Conservation (phyloP, 2,797 vertebrate genomes). For the Oophaga sylvatica region DNA sequence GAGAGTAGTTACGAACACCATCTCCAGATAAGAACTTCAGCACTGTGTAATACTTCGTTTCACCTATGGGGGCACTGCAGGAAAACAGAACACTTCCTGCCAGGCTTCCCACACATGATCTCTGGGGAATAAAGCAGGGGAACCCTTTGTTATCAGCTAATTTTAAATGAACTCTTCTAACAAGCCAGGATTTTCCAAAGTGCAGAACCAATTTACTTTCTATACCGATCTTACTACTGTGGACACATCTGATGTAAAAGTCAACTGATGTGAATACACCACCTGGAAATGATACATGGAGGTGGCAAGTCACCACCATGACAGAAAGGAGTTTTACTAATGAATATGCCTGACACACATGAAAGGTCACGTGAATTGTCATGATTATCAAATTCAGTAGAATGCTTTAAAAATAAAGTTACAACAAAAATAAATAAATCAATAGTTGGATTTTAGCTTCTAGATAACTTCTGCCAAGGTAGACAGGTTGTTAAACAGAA, state of each 20-base stretch:
- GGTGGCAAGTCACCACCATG: background rate
- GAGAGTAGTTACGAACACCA: no score
- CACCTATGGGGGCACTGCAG: no score
- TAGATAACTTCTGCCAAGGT: constrained; percentile 89
- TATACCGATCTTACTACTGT: background rate
- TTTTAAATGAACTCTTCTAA: no score
- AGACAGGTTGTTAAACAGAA: constrained; percentile 95
- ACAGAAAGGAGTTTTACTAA: background rate
- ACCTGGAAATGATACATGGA: background rate
- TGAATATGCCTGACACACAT: background rate
- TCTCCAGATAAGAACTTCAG: no score
- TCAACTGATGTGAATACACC: background rate
- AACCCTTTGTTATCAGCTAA: no score
- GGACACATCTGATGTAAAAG: no score
- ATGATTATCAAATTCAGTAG: constrained; percentile 81
- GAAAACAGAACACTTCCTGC: no score
- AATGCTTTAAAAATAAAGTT: constrained; percentile 84
- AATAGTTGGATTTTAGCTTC: constrained; percentile 88
- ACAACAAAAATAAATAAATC: constrained; percentile 88
- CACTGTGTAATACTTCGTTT: no score
- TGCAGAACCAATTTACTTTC: background rate
- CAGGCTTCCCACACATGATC: no score
- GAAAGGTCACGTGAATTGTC: constrained; percentile 70
- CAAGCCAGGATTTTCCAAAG: background rate
- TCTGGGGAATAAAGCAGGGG: no score